Conservation (phyloP, 2,113 vertebrate species). For the Lepus europaeus region DNA sequence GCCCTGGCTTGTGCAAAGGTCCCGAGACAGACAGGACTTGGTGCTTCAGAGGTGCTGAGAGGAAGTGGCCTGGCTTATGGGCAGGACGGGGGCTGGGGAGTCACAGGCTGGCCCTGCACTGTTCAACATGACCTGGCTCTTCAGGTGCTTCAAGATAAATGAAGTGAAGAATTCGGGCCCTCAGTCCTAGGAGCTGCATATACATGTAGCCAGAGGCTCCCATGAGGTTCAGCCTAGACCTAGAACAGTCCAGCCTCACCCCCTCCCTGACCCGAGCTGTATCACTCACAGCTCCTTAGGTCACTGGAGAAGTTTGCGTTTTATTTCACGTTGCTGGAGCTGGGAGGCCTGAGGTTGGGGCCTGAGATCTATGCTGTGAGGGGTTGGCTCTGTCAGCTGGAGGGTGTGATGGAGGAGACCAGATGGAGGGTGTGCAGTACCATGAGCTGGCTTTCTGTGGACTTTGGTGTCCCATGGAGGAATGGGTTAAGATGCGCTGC, state of each 20-base stretch:
- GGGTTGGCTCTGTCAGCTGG: background rate
- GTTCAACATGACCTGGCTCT: rapidly evolving
- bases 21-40: background rate
- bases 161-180: background rate
- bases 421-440: too few species aligned
- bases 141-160: background rate
- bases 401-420: background rate
- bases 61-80: too few species aligned
- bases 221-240: background rate
- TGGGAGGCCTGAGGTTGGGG: background rate
- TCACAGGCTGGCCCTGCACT: rapidly evolving
- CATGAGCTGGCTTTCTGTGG: rapidly evolving
- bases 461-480: background rate
- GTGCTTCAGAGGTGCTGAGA: background rate
- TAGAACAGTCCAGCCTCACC: background rate
- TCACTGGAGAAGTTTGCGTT: background rate
- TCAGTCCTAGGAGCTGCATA: background rate
- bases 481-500: too few species aligned
- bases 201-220: too few species aligned
- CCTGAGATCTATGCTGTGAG: background rate
- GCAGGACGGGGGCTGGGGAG: background rate
- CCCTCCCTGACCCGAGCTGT: too few species aligned
- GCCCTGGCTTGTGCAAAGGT: too few species aligned
- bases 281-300: too few species aligned
- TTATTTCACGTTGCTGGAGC: background rate